Evolutionary conservation across 2,113 vertebrate genomes (phyloP), one percentile per base, ranked within the genome.

Genomic region (Albula glossodonta): DNA sequence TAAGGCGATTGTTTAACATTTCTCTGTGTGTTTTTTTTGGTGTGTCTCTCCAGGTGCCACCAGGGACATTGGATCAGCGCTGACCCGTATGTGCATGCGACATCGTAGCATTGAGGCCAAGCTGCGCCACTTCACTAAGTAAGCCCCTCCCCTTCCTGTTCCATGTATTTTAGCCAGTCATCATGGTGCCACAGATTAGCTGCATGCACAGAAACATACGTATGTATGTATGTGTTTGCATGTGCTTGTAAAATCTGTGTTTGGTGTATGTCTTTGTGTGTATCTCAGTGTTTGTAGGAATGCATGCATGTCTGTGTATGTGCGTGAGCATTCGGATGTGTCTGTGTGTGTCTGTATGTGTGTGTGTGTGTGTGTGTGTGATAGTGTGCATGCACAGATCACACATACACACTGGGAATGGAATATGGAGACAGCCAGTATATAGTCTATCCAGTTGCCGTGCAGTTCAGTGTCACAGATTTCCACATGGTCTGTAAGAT

Each of bases 11-110:
- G 84, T 31, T 88, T 86, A 81, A 15, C 52, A 83, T 57, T 50
- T 83, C 12, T 48, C 15, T 41, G 31, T 41, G 31, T 63, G 22
- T 12, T 0, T 77, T 6, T 82, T 13, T 82, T 50, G 31, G 11
- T 87, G 13, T 87, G 19, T 92, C 57, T 86, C 13, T 1, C 85
- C 94, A 99, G 98, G 98, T 89, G 98, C 97, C 93, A 99, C 98
- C 0, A 94, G 98, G 88, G 98, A 99, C 90, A 97, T 99, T 0
- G 98, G 98, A 91, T 99, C 98, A 0, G 98, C 98, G 0, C 95
- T 99, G 93, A 99, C 98, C 10, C 97, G 98, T 83, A 99, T 99
- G 98, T 99, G 98, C 87, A 99, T 99, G 98, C 94, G 98, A 10
- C 98, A 99, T 91, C 98, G 98, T 89, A 99, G 98, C 95, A 99